A percentile compares a stretch with the other conserved stretches of the same genome.
These are phyloP conservation scores for Poeciliopsis paucimaculata DNA, from an alignment of 2,797 vertebrate genomes.

Conservation along the genomic window DNA sequence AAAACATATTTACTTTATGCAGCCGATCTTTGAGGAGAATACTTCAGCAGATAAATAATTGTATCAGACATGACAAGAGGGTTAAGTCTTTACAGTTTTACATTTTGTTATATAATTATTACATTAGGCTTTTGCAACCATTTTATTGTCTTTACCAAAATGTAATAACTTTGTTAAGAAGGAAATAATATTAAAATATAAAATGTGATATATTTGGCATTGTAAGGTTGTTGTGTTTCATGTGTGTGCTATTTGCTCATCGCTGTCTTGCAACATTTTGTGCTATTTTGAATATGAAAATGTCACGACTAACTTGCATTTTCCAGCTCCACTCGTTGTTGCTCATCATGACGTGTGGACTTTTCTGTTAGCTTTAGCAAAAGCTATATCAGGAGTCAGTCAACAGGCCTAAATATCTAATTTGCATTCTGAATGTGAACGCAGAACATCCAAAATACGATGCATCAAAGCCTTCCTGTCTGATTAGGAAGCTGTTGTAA, in stretches of 20 bases:
- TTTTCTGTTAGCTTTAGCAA: background rate
- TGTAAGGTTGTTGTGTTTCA: background rate
- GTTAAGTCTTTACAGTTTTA: background rate
- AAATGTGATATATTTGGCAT: background rate
- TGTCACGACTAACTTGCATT: background rate
- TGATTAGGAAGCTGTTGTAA: background rate
- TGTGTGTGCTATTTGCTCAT: background rate
- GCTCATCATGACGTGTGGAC: background rate
- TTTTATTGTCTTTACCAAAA: background rate
- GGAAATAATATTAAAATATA: too few relatives aligned
- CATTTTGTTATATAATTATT: background rate
- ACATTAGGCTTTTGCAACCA: background rate
- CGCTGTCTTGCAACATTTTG: background rate
- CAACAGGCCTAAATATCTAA: background rate
- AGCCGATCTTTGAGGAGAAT: background rate
- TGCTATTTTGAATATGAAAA: background rate
- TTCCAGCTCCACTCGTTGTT: background rate
- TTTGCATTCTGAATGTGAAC: background rate
- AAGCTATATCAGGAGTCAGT: background rate
- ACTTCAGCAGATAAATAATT: background rate
- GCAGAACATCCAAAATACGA: background rate
- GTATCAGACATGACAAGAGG: background rate
- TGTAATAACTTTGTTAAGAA: background rate
- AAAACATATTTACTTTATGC: background rate
- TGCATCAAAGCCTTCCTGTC: background rate